These are phyloP conservation scores for Cyclina sinensis DNA, from an alignment of 1,140 invertebrate genomes.

Conservation along the genomic window DNA sequence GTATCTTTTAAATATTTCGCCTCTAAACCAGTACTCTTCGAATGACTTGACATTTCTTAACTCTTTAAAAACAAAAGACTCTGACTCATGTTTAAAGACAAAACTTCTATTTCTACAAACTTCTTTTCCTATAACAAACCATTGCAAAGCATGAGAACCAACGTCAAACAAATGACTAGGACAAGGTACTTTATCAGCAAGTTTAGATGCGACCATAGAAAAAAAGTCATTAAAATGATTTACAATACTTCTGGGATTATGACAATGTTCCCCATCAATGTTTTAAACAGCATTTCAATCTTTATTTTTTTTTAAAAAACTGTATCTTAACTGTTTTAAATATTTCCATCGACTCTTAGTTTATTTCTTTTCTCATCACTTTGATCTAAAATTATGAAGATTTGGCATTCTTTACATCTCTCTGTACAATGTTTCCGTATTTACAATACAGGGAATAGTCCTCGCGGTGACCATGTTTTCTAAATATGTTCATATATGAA, in stretches of 20 bases:
- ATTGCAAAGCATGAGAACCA: not conserved
- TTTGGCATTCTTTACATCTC: not conserved
- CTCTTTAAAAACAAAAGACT: too few species aligned
- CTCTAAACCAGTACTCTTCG: constrained; percentile 16
- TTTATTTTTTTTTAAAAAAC: too few species aligned
- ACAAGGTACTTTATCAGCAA: constrained; percentile 15
- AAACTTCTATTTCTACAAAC: not conserved
- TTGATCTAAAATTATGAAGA: not conserved
- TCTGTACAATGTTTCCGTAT: constrained; percentile 19
- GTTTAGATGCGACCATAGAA: constrained; percentile 1
- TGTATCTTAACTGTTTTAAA: too few species aligned
- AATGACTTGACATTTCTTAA: not conserved
- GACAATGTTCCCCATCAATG: constrained; percentile 1
- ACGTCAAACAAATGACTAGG: constrained; percentile 17
- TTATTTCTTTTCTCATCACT: not conserved
- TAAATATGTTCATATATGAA: not conserved
- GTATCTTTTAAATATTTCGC: constrained; percentile 1
- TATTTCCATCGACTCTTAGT: not conserved
- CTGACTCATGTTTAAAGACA: not conserved
- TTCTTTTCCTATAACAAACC: too few species aligned
- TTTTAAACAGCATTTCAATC: constrained; percentile 1
- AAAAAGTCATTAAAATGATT: constrained; percentile 35
- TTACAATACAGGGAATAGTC: not conserved
- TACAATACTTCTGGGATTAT: constrained; percentile 7
- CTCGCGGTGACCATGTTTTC: not conserved